phyloP scores from a whole-genome alignment of 2,888 invertebrate genomes.

The Chrysolina americana region DNA sequence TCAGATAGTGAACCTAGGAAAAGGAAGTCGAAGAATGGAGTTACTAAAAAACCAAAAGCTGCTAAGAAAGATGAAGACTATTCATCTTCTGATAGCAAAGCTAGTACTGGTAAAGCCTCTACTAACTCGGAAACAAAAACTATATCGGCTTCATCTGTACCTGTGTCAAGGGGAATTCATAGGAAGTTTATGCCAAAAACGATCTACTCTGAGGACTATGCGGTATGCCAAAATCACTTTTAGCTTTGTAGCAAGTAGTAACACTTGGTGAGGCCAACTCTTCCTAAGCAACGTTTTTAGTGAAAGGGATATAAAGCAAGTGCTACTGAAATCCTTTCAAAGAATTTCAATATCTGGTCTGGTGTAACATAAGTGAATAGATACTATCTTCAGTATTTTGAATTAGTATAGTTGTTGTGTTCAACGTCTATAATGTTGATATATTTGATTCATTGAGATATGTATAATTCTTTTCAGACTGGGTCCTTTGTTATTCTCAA shows the following conservation, averaged over 20 bases:
- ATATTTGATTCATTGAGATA: too few species aligned
- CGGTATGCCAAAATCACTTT: conserved; percentile 47
- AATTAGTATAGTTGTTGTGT: too few species aligned
- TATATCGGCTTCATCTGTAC: conserved; percentile 38
- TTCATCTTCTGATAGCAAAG: conserved; percentile 26
- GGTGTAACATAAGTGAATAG: too few species aligned
- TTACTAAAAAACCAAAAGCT: conserved; percentile 39
- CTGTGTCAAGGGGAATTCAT: conserved; percentile 45
- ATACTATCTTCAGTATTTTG: too few species aligned
- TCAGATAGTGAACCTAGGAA: conserved; percentile 51
- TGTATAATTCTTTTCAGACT: conserved; percentile 57
- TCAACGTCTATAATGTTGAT: too few species aligned
- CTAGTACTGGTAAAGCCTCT: conserved; percentile 26
- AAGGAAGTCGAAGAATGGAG: conserved; percentile 48
- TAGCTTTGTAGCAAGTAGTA: neutral
- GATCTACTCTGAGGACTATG: conserved; percentile 57
- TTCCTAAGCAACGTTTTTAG: too few species aligned
- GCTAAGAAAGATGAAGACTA: conserved; percentile 47
- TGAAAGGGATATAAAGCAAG: too few species aligned
- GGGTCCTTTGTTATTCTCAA: conserved; percentile 68
- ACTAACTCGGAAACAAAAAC: conserved; percentile 42
- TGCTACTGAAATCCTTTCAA: too few species aligned
- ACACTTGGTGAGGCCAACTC: too few species aligned
- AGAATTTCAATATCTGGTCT: too few species aligned
- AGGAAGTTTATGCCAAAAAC: conserved; percentile 57